A percentile compares a stretch with the other conserved stretches of the same genome.
phyloP scores from a whole-genome alignment of 2,113 vertebrate species.

The Mus spicilegus region DNA sequence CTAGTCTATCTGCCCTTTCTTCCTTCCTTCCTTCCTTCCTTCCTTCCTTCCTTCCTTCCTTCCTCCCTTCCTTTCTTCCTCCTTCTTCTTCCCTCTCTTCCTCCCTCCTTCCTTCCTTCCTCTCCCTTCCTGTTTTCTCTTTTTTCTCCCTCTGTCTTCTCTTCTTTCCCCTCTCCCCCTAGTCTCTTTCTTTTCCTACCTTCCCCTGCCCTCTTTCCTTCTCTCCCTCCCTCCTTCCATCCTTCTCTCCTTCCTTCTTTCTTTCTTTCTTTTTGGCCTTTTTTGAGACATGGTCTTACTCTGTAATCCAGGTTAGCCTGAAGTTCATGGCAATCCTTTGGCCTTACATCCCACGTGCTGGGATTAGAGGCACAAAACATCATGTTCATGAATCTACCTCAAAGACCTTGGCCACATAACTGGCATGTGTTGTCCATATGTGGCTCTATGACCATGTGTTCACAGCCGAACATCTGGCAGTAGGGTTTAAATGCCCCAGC shows the following conservation, averaged over 20 bases:
- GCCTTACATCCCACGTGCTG: background rate
- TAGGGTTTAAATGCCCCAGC: background rate
- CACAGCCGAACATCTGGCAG: too few relatives aligned
- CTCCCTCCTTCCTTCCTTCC: background rate
- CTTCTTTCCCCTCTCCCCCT: too few relatives aligned
- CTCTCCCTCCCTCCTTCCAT: background rate
- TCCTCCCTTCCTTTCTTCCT: too few relatives aligned
- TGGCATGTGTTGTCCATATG: background rate
- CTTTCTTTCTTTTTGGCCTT: background rate
- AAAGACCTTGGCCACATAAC: background rate
- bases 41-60: background rate
- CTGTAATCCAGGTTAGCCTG: background rate
- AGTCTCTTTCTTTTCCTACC: too few relatives aligned
- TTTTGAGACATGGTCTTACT: too few relatives aligned
- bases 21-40: background rate
- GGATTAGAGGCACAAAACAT: background rate
- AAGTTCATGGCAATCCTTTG: background rate
- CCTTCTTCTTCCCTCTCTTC: background rate
- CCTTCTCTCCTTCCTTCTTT: background rate
- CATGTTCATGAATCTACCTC: background rate
- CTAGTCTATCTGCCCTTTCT: background rate
- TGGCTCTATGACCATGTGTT: background rate
- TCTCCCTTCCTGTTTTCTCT: rapidly evolving
- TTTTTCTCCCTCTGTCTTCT: background rate
- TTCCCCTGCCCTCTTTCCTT: background rate